These are phyloP conservation scores for Epinephelus moara DNA, from an alignment of 2,113 vertebrate species.

Conservation along the genomic window DNA sequence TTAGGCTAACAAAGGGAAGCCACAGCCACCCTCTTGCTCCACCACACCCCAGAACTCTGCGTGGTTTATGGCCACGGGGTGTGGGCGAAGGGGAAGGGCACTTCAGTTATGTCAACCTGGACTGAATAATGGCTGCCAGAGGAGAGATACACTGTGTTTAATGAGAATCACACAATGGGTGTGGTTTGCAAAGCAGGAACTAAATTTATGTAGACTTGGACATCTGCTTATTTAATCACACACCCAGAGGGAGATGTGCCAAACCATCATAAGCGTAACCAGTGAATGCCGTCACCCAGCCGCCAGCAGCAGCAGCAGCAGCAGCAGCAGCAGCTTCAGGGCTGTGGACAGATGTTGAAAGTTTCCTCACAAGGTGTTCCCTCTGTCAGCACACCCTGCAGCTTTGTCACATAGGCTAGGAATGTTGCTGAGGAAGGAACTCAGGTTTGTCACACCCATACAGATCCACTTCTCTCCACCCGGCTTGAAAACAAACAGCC, in stretches of 20 bases:
- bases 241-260: constrained; percentile 20
- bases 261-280: constrained; percentile 31
- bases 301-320: background rate
- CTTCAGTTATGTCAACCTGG: constrained; percentile 53
- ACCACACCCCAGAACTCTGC: constrained; percentile 75
- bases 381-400: constrained; percentile 37
- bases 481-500: constrained; percentile 70
- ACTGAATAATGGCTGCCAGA: constrained; percentile 33
- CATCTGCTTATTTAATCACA: constrained; percentile 51
- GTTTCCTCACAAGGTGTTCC: constrained; percentile 51
- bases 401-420: constrained; percentile 71
- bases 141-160: constrained; percentile 29
- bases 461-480: constrained; percentile 65
- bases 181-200: constrained; percentile 42
- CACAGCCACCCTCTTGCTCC: constrained; percentile 64
- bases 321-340: constrained; percentile 4
- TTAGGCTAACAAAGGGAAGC: constrained; percentile 70
- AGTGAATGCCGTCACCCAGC: constrained; percentile 4
- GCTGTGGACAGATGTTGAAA: constrained; percentile 41
- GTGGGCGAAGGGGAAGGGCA: constrained; percentile 43
- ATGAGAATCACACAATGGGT: constrained; percentile 43
- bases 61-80: constrained; percentile 53
- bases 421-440: constrained; percentile 76
- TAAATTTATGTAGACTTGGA: constrained; percentile 30
- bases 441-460: constrained; percentile 65